Base-by-base conservation (phyloP, 2,888 invertebrate species). In the Stenichneumon culpator region DNA sequence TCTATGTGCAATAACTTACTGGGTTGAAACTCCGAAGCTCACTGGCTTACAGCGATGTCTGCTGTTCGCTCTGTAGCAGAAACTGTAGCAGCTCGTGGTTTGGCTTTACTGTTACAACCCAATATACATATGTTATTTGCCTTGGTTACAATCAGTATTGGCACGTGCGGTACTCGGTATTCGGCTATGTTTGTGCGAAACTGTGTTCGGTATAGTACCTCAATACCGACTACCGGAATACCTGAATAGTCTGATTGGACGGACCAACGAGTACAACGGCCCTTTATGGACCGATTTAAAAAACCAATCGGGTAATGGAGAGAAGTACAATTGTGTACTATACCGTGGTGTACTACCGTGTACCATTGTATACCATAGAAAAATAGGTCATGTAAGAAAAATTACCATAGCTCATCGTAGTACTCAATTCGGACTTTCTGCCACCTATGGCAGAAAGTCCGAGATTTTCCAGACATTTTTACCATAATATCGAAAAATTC, bases 1-100 rank as follows among this genome's bases (percentile, higher is more conserved):
- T 63, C 63, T 16, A 63, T 63, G 63, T 32, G 63, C 63, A 63
- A 63, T 63, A 63, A 63, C 63, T 63, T 63, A 63, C 28, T 32
- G 63, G 32, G 63, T 63, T 32, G 63, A 63, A 63, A 63, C 63
- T 28, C 6, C 32, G 63, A 63, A 32, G 63, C 63, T 63, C 63
- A 32, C 63, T 28, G 63, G 63, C 63, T 63, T 32, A 32, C 14
- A 28, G 28, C 63, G 6, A 32, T 63, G 63, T 63, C 28, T 63
- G 28, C 32, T n/a, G n/a, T 28, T 25, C 28, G 32, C 60, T 60
- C 28, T 16, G 60, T 16, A 60, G 28, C 60, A 28, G 32, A 63
- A 32, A 63, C 63, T 7, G 63, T 63, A 63, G 14, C 63, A 2
- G 32, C 2, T 7, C 32, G 28, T 63, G 63, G 28, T 32, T 63